phyloP scores from a whole-genome alignment of 2,888 invertebrate species.

The Pseudeuparius sepicola region DNA sequence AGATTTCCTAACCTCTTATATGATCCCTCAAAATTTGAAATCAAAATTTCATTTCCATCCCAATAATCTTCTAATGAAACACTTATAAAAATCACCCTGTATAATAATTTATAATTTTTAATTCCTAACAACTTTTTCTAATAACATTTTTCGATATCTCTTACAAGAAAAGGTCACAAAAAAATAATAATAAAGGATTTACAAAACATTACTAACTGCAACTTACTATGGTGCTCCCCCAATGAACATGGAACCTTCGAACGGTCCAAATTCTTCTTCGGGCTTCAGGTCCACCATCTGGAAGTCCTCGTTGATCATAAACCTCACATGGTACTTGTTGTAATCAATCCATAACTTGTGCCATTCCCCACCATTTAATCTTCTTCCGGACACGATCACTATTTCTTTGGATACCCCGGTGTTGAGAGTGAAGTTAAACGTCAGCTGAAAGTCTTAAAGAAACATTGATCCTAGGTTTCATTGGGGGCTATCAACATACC shows the following conservation, averaged over 20 bases:
- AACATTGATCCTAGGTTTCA: neutral
- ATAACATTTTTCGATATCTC: too few species aligned
- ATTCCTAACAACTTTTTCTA: too few species aligned
- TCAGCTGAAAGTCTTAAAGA: constrained; percentile 64
- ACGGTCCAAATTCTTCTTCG: constrained; percentile 84
- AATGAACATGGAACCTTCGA: constrained; percentile 89
- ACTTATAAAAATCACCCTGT: too few species aligned
- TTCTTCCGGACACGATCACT: constrained; percentile 70
- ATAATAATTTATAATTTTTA: too few species aligned
- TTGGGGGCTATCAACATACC: constrained; percentile 39
- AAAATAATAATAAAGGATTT: too few species aligned
- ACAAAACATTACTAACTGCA: too few species aligned
- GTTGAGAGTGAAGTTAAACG: constrained; percentile 82
- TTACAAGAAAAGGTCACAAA: too few species aligned
- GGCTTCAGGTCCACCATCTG: constrained; percentile 77
- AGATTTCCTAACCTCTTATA: too few species aligned
- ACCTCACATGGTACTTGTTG: constrained; percentile 84
- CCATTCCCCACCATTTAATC: constrained; percentile 89
- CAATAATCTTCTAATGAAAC: too few species aligned
- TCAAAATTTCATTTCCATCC: too few species aligned
- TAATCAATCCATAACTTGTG: constrained; percentile 94
- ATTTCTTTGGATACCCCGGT: constrained; percentile 73
- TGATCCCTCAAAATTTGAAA: too few species aligned
- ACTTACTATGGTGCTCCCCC: constrained; percentile 82
- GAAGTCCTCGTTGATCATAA: constrained; percentile 85